Conservation (phyloP, 2,888 invertebrate species). For the Phortica okadai region DNA sequence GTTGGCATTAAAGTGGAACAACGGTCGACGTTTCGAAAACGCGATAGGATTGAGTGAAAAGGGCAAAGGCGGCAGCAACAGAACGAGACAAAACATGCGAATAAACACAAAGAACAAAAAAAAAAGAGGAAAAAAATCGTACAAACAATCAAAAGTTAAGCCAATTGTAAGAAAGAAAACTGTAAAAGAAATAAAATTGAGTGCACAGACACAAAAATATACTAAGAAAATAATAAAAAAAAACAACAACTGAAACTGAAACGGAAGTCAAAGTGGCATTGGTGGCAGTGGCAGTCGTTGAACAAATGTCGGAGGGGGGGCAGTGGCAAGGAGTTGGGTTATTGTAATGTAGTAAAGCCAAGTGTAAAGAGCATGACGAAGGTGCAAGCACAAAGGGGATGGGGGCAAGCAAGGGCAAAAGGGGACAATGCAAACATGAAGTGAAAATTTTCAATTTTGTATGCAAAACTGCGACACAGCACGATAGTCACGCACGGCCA, state of each 20-base stretch:
- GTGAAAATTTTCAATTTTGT: constrained; percentile 64
- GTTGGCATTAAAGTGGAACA: too few species aligned
- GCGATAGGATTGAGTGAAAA: too few species aligned
- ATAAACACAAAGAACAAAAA: not conserved
- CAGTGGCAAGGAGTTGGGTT: not conserved
- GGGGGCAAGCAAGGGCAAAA: not conserved
- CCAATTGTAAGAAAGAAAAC: constrained; percentile 9
- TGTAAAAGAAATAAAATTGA: constrained; percentile 14
- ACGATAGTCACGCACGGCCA: constrained; percentile 65
- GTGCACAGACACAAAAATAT: not conserved
- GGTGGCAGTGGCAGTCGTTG: too few species aligned
- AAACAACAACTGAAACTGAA: not conserved
- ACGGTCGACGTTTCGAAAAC: too few species aligned
- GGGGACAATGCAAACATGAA: constrained; percentile 56
- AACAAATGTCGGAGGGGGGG: not conserved
- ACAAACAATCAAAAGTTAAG: constrained; percentile 26
- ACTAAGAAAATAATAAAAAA: not conserved
- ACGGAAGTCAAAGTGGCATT: too few species aligned
- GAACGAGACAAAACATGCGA: too few species aligned
- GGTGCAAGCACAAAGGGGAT: not conserved
- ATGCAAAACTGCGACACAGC: constrained; percentile 66
- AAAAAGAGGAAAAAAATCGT: not conserved
- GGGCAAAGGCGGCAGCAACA: too few species aligned
- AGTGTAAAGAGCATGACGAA: too few species aligned
- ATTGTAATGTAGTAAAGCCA: not conserved